Evolutionary conservation across 2,797 vertebrate species (phyloP).

Genomic region (Sylvilagus floridanus): DNA sequence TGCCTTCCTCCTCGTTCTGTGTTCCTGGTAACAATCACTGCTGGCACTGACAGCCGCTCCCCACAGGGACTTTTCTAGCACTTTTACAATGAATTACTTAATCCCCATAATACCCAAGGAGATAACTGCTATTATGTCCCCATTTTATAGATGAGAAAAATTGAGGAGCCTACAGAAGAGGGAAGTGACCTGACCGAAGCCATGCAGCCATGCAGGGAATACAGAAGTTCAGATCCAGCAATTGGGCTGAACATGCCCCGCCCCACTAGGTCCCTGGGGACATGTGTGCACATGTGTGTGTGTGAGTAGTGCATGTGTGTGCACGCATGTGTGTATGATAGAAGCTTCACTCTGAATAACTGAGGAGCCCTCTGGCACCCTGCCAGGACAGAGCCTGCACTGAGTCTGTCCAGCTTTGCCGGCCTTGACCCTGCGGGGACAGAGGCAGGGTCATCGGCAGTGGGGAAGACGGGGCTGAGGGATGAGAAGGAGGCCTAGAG

Average conservation of each 20-base stretch:
- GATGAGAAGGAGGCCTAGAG: neutral
- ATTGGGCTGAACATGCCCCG: neutral
- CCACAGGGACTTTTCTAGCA: neutral
- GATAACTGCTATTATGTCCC: neutral
- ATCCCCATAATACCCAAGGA: neutral
- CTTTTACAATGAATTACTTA: neutral
- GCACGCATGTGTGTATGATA: neutral
- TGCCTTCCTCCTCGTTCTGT: too few species aligned
- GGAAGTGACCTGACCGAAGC: neutral
- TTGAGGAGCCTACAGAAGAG: neutral
- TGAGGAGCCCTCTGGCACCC: neutral
- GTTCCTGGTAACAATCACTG: neutral
- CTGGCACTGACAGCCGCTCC: neutral
- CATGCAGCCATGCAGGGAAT: too few species aligned
- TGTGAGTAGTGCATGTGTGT: neutral
- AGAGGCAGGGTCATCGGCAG: neutral
- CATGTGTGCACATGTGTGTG: neutral
- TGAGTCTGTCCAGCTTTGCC: neutral
- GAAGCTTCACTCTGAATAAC: conserved; percentile 9
- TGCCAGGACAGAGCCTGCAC: neutral
- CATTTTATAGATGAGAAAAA: neutral
- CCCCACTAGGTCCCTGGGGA: too few species aligned
- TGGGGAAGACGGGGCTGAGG: neutral
- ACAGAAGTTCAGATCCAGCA: neutral
- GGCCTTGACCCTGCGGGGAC: too few species aligned